These are phyloP conservation scores for Aleiodes sp. DNA, from an alignment of 1,140 invertebrate species.

Conservation along the genomic window DNA sequence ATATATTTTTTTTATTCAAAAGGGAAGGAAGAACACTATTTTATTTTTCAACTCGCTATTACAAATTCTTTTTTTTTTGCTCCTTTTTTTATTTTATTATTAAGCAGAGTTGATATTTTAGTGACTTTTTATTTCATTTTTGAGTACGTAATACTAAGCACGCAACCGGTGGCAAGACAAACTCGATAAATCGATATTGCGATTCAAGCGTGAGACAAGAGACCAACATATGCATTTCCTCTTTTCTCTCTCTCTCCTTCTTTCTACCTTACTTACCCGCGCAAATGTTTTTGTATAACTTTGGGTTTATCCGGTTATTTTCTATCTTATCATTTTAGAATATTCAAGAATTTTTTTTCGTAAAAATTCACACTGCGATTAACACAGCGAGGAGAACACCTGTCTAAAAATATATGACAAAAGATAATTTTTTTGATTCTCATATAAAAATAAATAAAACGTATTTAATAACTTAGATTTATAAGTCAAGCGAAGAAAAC, in stretches of 20 bases:
- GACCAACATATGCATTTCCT: not conserved
- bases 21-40: not conserved
- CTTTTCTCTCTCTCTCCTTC: not conserved
- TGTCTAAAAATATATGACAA: not conserved
- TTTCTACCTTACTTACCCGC: too few relatives aligned
- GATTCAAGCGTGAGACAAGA: not conserved
- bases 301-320: not conserved
- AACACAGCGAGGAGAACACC: not conserved
- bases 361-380: not conserved
- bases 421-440: not conserved
- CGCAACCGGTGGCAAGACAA: conserved; percentile 9
- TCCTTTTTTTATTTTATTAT: not conserved
- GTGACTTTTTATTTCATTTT: not conserved
- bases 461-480: not conserved
- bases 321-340: not conserved
- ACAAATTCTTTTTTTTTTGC: not conserved
- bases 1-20: not conserved
- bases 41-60: not conserved
- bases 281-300: not conserved
- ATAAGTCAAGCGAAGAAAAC: not conserved
- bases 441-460: not conserved
- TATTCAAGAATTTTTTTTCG: not conserved
- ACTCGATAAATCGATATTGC: conserved; percentile 14
- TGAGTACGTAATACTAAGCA: not conserved
- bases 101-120: not conserved